Evolutionary conservation across 2,888 invertebrate genomes (phyloP).

Genomic region (Invenusta paracnida): DNA sequence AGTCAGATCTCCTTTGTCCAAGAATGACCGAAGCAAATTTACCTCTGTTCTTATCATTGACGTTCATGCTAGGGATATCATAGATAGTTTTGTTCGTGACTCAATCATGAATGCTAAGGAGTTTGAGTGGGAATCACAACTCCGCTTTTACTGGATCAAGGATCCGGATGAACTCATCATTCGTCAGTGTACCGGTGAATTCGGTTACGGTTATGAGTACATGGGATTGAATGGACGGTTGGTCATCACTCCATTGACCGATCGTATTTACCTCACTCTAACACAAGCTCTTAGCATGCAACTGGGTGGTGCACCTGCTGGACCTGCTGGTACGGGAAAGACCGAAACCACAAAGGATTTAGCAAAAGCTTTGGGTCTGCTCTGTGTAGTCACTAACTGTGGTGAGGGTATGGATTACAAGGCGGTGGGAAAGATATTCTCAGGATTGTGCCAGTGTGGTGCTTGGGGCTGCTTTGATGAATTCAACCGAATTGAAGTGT

Average conservation of each 20-base stretch:
- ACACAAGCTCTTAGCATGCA: constrained; percentile 87
- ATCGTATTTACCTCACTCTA: constrained; percentile 83
- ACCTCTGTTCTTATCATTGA: constrained; percentile 83
- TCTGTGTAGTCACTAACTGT: constrained; percentile 70
- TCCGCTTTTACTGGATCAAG: constrained; percentile 84
- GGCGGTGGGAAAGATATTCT: constrained; percentile 65
- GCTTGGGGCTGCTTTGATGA: constrained; percentile 95
- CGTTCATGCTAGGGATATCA: constrained; percentile 83
- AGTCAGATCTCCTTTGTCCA: constrained; percentile 69
- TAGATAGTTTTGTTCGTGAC: constrained; percentile 68
- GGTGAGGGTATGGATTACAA: constrained; percentile 84
- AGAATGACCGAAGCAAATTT: constrained; percentile 80
- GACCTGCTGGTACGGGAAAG: constrained; percentile 70
- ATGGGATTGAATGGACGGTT: constrained; percentile 86
- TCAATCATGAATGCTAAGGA: constrained; percentile 61
- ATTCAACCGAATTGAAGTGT: constrained; percentile 85
- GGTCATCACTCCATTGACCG: constrained; percentile 84
- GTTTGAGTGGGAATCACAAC: constrained; percentile 88
- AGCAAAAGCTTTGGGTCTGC: constrained; percentile 72
- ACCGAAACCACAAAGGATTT: constrained; percentile 86
- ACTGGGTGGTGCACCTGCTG: constrained; percentile 80
- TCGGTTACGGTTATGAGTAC: constrained; percentile 89
- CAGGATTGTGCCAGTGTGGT: constrained; percentile 76
- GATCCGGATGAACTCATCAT: constrained; percentile 74
- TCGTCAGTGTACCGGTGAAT: constrained; percentile 74